Conservation (phyloP, 1,140 invertebrate genomes). For the Octopus bimaculoides region DNA sequence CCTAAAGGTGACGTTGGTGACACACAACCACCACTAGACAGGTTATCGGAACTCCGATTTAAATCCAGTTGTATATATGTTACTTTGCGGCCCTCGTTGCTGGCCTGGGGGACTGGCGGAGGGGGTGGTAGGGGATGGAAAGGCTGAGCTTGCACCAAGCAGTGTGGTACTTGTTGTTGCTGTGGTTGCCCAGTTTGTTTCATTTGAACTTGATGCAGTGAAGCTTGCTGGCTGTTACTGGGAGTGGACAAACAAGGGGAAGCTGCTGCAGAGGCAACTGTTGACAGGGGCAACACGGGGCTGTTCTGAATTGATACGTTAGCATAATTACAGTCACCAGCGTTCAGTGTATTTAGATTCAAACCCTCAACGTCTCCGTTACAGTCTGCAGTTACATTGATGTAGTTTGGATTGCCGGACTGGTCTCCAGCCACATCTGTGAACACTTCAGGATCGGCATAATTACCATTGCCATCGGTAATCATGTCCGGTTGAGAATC, state of each 20-base stretch:
- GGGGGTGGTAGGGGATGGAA: conserved; percentile 59
- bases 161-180: background rate
- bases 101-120: conserved; percentile 16
- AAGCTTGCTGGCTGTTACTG: background rate
- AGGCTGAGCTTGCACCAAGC: conserved; percentile 14
- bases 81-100: conserved; percentile 53
- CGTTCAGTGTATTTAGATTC: background rate
- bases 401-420: conserved; percentile 29
- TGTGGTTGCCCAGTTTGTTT: background rate
- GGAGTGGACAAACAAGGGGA: background rate
- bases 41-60: conserved; percentile 43
- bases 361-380: conserved; percentile 7
- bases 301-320: conserved; percentile 26
- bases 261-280: background rate
- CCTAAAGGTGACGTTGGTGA: conserved; percentile 63
- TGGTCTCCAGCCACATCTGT: conserved; percentile 15
- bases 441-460: conserved; percentile 29
- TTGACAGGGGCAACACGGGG: background rate
- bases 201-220: background rate
- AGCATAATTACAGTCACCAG: conserved; percentile 35
- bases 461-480: conserved; percentile 22
- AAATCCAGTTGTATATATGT: conserved; percentile 78
- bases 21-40: conserved; percentile 19
- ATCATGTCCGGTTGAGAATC: conserved; percentile 13
- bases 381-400: conserved; percentile 28